These are phyloP conservation scores for Drosophila repletoides DNA, from an alignment of 1,140 invertebrate genomes.

Conservation along the genomic window DNA sequence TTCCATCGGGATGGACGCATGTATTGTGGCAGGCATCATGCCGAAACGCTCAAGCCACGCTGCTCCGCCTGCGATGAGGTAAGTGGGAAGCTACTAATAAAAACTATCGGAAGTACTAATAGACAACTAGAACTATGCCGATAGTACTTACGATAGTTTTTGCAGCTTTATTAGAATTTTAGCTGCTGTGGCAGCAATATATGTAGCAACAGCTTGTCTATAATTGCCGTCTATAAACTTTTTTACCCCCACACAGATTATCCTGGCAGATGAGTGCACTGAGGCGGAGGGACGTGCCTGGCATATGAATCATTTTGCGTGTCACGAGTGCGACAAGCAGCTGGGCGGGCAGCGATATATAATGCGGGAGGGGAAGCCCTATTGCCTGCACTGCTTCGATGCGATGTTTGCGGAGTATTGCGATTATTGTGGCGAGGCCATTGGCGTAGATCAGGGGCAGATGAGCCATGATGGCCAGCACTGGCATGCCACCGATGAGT, in stretches of 20 bases:
- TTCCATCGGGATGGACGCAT: constrained; percentile 94
- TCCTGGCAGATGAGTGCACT: constrained; percentile 98
- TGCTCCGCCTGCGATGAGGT: constrained; percentile 99
- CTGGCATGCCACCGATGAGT: constrained; percentile 98
- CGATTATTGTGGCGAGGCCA: constrained; percentile 97
- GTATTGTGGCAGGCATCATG: constrained; percentile 98
- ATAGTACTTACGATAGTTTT: too few species aligned
- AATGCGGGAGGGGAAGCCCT: constrained; percentile 96
- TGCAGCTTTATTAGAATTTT: too few species aligned
- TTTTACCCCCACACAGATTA: constrained; percentile 87
- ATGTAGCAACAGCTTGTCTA: neutral
- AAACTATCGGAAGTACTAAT: too few species aligned
- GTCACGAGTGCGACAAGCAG: constrained; percentile 96
- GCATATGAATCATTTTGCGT: constrained; percentile 99
- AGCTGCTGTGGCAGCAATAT: neutral
- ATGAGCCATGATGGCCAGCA: constrained; percentile 99
- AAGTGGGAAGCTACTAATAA: too few species aligned
- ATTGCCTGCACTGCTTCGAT: constrained; percentile 97
- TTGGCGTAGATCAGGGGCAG: constrained; percentile 97
- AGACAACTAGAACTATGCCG: too few species aligned
- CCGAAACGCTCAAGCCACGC: constrained; percentile 96
- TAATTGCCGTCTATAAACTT: too few species aligned
- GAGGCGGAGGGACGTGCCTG: constrained; percentile 98
- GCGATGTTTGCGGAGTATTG: constrained; percentile 98
- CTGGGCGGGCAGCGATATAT: constrained; percentile 98